A percentile compares a stretch with the other conserved stretches of the same genome.
phyloP scores from a whole-genome alignment of 2,113 vertebrate species.

The Gadus chalcogrammus region DNA sequence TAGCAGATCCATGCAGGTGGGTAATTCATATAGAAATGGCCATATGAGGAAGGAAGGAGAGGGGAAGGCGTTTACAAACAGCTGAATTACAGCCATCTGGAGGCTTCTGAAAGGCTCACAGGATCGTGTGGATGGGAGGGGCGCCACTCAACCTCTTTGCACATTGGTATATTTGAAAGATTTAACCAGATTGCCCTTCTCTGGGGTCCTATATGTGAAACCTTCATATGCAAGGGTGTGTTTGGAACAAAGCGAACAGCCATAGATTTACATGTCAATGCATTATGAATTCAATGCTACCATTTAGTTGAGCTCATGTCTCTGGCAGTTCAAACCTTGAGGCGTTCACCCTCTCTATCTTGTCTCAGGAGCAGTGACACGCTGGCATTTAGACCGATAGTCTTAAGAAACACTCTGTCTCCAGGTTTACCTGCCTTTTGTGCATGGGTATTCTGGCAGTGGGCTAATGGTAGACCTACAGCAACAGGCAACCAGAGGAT shows the following conservation, averaged over 20 bases:
- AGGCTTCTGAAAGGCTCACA: conserved; percentile 54
- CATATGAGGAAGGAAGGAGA: conserved; percentile 38
- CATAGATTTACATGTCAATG: conserved; percentile 20
- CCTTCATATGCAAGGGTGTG: no score
- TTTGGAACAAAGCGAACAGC: no score
- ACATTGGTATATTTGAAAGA: conserved; percentile 49
- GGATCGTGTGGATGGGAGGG: not conserved
- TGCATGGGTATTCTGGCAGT: no score
- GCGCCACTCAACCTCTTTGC: conserved; percentile 12
- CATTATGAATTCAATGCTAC: no score
- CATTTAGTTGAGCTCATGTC: no score
- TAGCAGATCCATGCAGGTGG: conserved; percentile 40
- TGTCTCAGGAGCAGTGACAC: no score
- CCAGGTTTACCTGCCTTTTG: no score
- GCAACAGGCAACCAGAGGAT: conserved; percentile 43
- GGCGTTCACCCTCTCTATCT: no score
- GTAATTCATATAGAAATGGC: conserved; percentile 41
- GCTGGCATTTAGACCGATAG: no score
- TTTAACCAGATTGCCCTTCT: conserved; percentile 27
- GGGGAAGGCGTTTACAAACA: conserved; percentile 47
- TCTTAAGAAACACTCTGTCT: no score
- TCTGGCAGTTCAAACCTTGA: no score
- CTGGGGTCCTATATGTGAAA: conserved; percentile 11
- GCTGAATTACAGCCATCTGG: conserved; percentile 57
- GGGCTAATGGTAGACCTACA: conserved; percentile 19